Evolutionary conservation across 2,888 invertebrate genomes (phyloP).

Genomic region (Capitulum mitella): DNA sequence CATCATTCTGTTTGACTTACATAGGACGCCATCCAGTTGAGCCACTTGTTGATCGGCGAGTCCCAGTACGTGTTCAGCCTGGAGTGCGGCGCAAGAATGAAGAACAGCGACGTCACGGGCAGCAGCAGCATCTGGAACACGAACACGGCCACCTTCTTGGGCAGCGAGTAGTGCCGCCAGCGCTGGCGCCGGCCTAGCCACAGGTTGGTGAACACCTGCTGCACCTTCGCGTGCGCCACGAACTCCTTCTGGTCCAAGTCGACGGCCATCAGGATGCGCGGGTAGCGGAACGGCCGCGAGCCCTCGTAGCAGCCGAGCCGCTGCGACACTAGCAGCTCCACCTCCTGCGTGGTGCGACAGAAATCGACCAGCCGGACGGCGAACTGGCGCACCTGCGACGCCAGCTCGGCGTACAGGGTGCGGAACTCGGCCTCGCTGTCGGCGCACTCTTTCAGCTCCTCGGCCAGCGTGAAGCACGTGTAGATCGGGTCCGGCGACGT

Average conservation of each 20-base stretch:
- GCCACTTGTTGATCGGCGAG: conserved; percentile 60
- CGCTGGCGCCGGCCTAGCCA: conserved; percentile 24
- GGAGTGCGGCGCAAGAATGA: background rate
- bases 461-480: conserved; percentile 26
- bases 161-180: conserved; percentile 6
- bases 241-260: conserved; percentile 64
- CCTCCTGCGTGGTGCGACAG: conserved; percentile 28
- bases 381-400: conserved; percentile 19
- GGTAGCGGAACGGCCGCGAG: conserved; percentile 11
- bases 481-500: conserved; percentile 25
- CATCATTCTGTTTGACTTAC: conserved; percentile 40
- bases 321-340: conserved; percentile 19
- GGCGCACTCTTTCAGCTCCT: conserved; percentile 16
- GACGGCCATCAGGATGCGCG: conserved; percentile 42
- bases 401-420: conserved; percentile 21
- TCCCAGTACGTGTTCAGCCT: conserved; percentile 14
- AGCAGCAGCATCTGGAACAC: conserved; percentile 3
- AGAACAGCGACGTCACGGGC: background rate
- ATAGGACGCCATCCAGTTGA: conserved; percentile 60
- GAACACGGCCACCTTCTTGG: background rate
- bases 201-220: conserved; percentile 48
- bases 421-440: conserved; percentile 26
- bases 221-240: conserved; percentile 66
- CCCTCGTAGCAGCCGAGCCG: background rate
- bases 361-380: conserved; percentile 27